These are phyloP conservation scores for Seriola quinqueradiata DNA, from an alignment of 2,113 vertebrate genomes.

Conservation along the genomic window DNA sequence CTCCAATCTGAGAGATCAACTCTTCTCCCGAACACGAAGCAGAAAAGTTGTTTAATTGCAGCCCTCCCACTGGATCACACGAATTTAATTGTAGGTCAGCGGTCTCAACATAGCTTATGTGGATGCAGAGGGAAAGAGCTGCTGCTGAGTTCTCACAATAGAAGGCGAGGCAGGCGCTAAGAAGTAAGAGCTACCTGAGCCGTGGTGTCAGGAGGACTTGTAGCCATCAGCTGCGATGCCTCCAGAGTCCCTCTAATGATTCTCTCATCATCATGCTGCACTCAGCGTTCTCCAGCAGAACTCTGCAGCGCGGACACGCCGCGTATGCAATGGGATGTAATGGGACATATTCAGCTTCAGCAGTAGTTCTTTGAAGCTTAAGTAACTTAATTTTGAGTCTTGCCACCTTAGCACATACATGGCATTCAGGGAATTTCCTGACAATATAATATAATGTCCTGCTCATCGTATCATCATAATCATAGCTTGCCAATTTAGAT, in stretches of 20 bases:
- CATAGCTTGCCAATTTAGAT: too few species aligned
- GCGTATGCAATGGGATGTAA: neutral
- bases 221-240: slow-evolving; percentile 44
- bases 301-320: neutral
- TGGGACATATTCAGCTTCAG: neutral
- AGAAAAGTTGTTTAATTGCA: neutral
- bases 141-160: slow-evolving; percentile 27
- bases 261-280: slow-evolving; percentile 27
- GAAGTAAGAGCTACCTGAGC: slow-evolving; percentile 30
- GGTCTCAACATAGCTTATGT: neutral
- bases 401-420: neutral
- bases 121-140: slow-evolving; percentile 8
- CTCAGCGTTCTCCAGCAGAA: slow-evolving; percentile 30
- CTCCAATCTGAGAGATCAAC: slow-evolving; percentile 38
- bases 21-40: slow-evolving; percentile 49
- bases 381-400: too few species aligned
- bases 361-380: neutral
- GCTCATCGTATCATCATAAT: too few species aligned
- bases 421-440: neutral
- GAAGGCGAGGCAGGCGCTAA: neutral
- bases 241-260: slow-evolving; percentile 51
- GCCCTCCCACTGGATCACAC: neutral
- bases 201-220: slow-evolving; percentile 26
- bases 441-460: neutral
- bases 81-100: neutral